Evolutionary conservation across 1,140 invertebrate species (phyloP), one percentile per base, ranked within the genome.

Genomic region (Drosophila ambigua): DNA sequence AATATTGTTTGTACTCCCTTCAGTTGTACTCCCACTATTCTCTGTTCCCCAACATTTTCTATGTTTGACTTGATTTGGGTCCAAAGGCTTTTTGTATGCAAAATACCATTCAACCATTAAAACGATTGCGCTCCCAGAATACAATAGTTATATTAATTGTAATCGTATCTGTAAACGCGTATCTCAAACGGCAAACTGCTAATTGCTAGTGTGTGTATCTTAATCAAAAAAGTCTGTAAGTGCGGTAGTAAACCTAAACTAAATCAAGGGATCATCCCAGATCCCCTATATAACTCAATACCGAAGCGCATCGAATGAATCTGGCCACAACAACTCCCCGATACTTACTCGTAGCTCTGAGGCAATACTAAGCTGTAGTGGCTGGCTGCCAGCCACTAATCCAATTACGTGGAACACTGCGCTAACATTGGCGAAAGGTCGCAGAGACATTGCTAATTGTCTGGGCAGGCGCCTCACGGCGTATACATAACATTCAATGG

Each of bases 1-100:
- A 2, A 23, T 23, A 1, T 28, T 16, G 0, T 16, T 16, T 16
- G 16, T 16, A 16, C 16, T 16, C 1, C 16, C 54, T 72, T 72
- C 45, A 13, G 64, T 59, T 49, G 39, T 54, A 46, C 44, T 50
- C 51, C 66, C 59, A 57, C 63, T 69, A 41, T 66, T 79, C 39
- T 52, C 31, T 50, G 51, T 82, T 72, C 43, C 35, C 51, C 59
- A 74, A 62, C 57, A 69, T 76, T 77, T 75, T 39, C 35, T 39
- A 39, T 39, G 35, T 39, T 39, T 41, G 43, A 72, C 60, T 71
- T 61, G 72, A 67, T 72, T 87, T 64, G 24, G 79, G 68, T 81
- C 82, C 77, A 87, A 91, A 91, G 84, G 90, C 89, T 91, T 87
- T 84, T 91, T 91, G 81, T 91, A 83, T 91, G 89, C 84, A 91